phyloP scores from a whole-genome alignment of 2,888 invertebrate species.

The Zeuzera pyrina region DNA sequence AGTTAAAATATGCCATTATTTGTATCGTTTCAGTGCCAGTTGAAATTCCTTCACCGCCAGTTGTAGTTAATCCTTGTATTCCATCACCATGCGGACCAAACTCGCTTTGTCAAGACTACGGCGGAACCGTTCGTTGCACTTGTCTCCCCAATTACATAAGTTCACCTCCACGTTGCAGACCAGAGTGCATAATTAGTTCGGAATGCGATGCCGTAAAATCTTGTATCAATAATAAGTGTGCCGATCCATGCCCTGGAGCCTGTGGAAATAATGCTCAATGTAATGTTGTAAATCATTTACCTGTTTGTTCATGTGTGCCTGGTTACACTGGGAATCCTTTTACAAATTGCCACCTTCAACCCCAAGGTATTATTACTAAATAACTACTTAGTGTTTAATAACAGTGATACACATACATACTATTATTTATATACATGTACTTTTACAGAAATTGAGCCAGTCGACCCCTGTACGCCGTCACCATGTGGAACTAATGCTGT shows the following conservation, averaged over 20 bases:
- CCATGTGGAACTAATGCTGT: conserved; percentile 79
- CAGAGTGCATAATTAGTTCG: conserved; percentile 80
- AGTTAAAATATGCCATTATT: conserved; percentile 2
- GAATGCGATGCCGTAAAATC: conserved; percentile 80
- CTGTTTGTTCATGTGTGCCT: conserved; percentile 77
- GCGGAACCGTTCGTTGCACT: conserved; percentile 78
- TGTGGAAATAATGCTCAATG: conserved; percentile 84
- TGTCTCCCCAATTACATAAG: conserved; percentile 82
- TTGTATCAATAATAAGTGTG: conserved; percentile 80
- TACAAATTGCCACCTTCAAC: conserved; percentile 60
- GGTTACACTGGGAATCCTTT: conserved; percentile 85
- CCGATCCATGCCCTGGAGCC: conserved; percentile 84
- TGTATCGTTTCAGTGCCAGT: conserved; percentile 30
- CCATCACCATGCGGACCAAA: conserved; percentile 87
- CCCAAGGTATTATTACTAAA: conserved; percentile 28
- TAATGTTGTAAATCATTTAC: conserved; percentile 80
- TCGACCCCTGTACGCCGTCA: conserved; percentile 78
- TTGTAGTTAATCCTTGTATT: conserved; percentile 74
- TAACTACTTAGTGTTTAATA: conserved; percentile 4
- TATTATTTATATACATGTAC: too few species aligned
- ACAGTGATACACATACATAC: conserved; percentile 2
- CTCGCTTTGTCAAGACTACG: conserved; percentile 79
- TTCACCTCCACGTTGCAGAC: conserved; percentile 83
- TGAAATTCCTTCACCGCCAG: conserved; percentile 30
- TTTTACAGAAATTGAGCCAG: conserved; percentile 43